Conservation (phyloP, 2,797 vertebrate genomes). For the Cyprinodon diabolis region DNA sequence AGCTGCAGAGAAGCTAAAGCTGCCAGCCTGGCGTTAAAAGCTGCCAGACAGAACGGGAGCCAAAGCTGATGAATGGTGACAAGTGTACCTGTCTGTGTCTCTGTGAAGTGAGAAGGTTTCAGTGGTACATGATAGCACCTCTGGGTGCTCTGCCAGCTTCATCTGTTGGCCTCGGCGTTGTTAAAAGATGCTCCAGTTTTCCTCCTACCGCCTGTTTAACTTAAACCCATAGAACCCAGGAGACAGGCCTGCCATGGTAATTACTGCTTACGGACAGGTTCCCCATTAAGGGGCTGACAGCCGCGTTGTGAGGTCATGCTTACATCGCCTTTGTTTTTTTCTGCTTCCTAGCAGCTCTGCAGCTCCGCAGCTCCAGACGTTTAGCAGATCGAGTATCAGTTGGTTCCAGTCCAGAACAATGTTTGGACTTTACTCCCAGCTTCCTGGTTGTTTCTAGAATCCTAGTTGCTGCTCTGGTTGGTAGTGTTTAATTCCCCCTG, state of each 20-base stretch:
- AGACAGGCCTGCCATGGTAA: slow-evolving; percentile 69
- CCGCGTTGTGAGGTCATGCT: slow-evolving; percentile 54
- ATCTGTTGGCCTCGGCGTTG: slow-evolving; percentile 45
- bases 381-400: neutral
- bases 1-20: slow-evolving; percentile 21
- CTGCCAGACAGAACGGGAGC: slow-evolving; percentile 50
- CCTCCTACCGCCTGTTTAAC: slow-evolving; percentile 38
- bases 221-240: slow-evolving; percentile 46
- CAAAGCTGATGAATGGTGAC: slow-evolving; percentile 66
- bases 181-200: slow-evolving; percentile 52
- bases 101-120: slow-evolving; percentile 61
- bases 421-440: slow-evolving; percentile 6
- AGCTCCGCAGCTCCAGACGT: slow-evolving; percentile 6
- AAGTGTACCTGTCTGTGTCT: slow-evolving; percentile 71
- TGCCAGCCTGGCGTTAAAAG: slow-evolving; percentile 1
- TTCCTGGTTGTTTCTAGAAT: slow-evolving; percentile 2
- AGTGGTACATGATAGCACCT: slow-evolving; percentile 63
- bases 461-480: neutral
- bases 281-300: slow-evolving; percentile 67
- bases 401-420: neutral
- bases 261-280: slow-evolving; percentile 78
- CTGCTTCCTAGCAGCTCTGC: slow-evolving; percentile 9
- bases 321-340: slow-evolving; percentile 14
- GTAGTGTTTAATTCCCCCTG: slow-evolving; percentile 24
- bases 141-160: slow-evolving; percentile 65